Base-by-base conservation (phyloP, 2,113 vertebrate species). In the Girardinichthys multiradiatus region DNA sequence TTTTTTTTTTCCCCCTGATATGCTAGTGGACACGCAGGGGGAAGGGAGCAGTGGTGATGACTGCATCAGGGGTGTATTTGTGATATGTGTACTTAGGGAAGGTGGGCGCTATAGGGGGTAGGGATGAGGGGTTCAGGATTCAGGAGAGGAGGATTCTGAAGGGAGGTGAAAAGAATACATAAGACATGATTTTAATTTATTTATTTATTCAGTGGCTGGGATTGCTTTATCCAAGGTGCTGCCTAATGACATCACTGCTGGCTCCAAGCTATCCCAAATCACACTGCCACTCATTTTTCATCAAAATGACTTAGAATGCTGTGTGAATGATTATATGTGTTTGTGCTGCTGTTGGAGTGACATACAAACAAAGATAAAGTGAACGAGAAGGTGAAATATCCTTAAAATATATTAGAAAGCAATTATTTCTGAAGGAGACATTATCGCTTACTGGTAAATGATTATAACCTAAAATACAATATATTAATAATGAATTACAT, bases 171-270 rank as follows among this genome's bases (percentile, higher is more conserved):
- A 91, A 91, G 88, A 93, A 93, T 90, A 91, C 86, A 94, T 89
- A 90, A 90, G 82, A 89, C 92, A 90, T 90, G 64, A 90, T 92
- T 93, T 91, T 91, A 90, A 94, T 93, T 83, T 92, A 94, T 94
- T 95, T 94, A 94, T 94, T 93, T 93, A 94, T 94, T 93, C 94
- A 92, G 72, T 86, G 85, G 71, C 77, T 84, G 83, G 81, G 77
- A 86, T 86, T 82, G 86, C 87, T 85, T 92, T 93, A 93, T 92
- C 70, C 80, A 69, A 77, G 80, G 83, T 86, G 87, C 88, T 86
- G 85, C 88, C 83, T 93, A 91, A 93, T 93, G 92, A 90, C 92
- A 93, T 94, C 92, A 92, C 89, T 80, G 75, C 85, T 79, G 86
- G 84, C 89, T 87, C 87, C 76, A 80, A 80, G 91, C 91, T 90